Evolutionary conservation across 2,888 invertebrate genomes (phyloP), one percentile per base, ranked within the genome.

Genomic region (Drosophila nigritarsus): DNA sequence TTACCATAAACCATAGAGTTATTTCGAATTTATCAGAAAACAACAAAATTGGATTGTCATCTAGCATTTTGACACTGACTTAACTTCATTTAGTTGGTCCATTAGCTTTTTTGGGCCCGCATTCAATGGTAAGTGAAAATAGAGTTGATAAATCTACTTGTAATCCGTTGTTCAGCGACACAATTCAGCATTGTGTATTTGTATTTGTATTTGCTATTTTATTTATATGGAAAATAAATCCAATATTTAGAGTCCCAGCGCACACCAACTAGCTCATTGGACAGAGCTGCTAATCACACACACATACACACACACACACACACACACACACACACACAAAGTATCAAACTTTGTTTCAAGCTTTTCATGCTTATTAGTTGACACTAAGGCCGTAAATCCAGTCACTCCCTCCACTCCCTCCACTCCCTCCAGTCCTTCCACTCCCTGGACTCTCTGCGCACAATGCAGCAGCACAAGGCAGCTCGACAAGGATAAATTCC

Each of bases 331-430:
- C 29, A 20, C 24, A n/a, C 13, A 50, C n/a, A 40, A 15, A 48
- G 50, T 29, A 36, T 8, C 30, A 74, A 61, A 68, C 60, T 61
- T 56, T 65, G 75, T 75, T 60, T 64, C 34, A 49, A 27, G 24
- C 13, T 34, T 30, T 65, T 50, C 65, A 58, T 54, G 77, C 76
- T 75, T 76, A 72, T 80, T 76, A 72, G 72, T 72, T 76, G 58
- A 51, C 56, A 67, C 63, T 79, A 42, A 65, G 61, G 58, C 51
- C 38, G 11, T 13, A 78, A 80, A 78, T 67, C 65, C 72, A 60
- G 65, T 80, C 48, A 58, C 51, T 63, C 32, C 20, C 49, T 15
- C 27, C 24, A 24, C 24, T 24, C 24, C 24, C 24, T 24, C 24
- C 32, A 58, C 40, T 59, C 13, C 7, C 45, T 65, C 64, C 70